Evolutionary conservation across 1,140 invertebrate genomes (phyloP).

Genomic region (Zaprionus nigranus): DNA sequence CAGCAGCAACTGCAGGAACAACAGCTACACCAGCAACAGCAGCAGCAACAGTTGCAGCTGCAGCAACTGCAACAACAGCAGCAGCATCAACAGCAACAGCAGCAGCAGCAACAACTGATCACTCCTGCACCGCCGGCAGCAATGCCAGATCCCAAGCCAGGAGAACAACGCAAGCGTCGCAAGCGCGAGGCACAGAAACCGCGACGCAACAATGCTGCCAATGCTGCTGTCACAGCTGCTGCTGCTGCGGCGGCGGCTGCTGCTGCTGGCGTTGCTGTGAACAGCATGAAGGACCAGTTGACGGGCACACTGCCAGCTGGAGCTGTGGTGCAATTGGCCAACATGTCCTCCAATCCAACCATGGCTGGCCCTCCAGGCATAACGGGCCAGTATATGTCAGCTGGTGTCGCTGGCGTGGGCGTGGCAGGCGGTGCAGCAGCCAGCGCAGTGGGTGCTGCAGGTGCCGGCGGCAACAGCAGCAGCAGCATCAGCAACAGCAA

Average conservation of each 20-base stretch:
- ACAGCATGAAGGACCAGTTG: conserved; percentile 47
- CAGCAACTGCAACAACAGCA: conserved; percentile 6
- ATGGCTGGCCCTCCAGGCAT: conserved; percentile 21
- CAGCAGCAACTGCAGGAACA: conserved; percentile 15
- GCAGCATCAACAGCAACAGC: conserved; percentile 27
- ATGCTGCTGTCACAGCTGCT: conserved; percentile 47
- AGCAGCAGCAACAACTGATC: conserved; percentile 15
- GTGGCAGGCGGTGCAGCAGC: no score
- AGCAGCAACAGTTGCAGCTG: conserved; percentile 17
- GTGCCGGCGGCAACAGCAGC: background rate
- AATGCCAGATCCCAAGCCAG: conserved; percentile 47
- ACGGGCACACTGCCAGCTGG: conserved; percentile 51
- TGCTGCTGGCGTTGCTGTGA: conserved; percentile 4
- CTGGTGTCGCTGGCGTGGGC: background rate
- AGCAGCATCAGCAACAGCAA: conserved; percentile 3
- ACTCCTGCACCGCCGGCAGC: conserved; percentile 6
- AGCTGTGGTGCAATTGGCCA: conserved; percentile 50
- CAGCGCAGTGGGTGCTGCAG: no score
- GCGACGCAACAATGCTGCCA: conserved; percentile 87
- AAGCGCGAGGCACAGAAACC: conserved; percentile 94
- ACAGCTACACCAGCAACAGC: conserved; percentile 5
- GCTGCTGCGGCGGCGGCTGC: conserved; percentile 85
- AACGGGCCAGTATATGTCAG: background rate
- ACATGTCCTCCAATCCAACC: conserved; percentile 34
- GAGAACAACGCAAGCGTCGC: conserved; percentile 89